Evolutionary conservation across 2,113 vertebrate genomes (phyloP).

Genomic region (Perccottus glenii): DNA sequence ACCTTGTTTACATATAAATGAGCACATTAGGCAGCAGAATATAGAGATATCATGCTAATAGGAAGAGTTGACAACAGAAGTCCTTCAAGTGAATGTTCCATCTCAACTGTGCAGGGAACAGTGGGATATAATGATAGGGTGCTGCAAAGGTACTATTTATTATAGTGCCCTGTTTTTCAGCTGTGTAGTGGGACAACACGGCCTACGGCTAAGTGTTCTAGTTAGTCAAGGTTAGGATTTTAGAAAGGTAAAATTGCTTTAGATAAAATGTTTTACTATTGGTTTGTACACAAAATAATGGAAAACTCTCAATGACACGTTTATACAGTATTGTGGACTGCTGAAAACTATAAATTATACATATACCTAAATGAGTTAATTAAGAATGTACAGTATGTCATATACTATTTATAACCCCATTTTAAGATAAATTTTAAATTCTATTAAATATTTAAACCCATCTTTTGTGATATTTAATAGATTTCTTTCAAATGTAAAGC

Average conservation of each 20-base stretch:
- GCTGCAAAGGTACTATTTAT: slow-evolving; percentile 47
- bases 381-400: neutral
- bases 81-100: slow-evolving; percentile 42
- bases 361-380: neutral
- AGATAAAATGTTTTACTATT: neutral
- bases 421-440: neutral
- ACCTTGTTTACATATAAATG: slow-evolving; percentile 39
- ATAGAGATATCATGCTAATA: neutral
- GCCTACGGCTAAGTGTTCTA: slow-evolving; percentile 30
- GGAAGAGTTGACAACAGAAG: slow-evolving; percentile 23
- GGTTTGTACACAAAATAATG: neutral
- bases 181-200: slow-evolving; percentile 14
- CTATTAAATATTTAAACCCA: neutral
- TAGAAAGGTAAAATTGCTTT: slow-evolving; percentile 4
- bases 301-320: neutral
- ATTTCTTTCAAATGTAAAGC: neutral
- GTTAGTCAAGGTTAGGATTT: slow-evolving; percentile 22
- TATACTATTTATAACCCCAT: neutral
- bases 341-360: neutral
- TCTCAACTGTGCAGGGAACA: slow-evolving; percentile 17
- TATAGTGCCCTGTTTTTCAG: slow-evolving; percentile 33
- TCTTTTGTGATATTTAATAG: neutral
- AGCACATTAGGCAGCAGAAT: neutral
- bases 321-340: neutral
- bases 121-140: slow-evolving; percentile 23